Base-by-base conservation (phyloP, 2,888 invertebrate genomes). In the Calameuta idolon region DNA sequence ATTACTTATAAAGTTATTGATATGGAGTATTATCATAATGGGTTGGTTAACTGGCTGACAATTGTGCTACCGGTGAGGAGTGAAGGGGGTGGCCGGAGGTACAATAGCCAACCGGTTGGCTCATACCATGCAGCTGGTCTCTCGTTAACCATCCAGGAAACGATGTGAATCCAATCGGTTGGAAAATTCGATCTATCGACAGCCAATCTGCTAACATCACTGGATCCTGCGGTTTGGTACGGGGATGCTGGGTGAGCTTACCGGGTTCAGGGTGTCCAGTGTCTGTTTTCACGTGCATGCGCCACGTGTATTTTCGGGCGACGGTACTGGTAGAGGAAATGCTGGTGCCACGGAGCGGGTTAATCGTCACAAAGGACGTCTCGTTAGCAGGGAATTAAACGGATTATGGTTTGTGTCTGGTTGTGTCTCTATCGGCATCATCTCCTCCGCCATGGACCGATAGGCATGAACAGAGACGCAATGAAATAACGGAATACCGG, bases 331-430 rank as follows among this genome's bases (percentile, higher is more conserved):
- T 55, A 55, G 9, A 55, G 55, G 55, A 55, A 55, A 55, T 23
- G 55, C 55, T 55, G 9, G 23, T 55, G 23, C 55, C 69, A 69
- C 40, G 77, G 55, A 81, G 85, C 82, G 79, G 79, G 85, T 85
- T 86, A 86, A 86, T 86, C 86, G 84, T 83, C 83, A 86, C 85
- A 86, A 87, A 87, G 85, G 87, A 85, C 79, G 85, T 87, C 89
- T 89, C 88, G 89, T 89, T 89, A 88, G 86, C 81, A 83, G 81
- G 82, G 86, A 87, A 88, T 89, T 88, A 89, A 89, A 87, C 85
- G 86, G 88, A 89, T 89, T 88, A 88, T 84, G 83, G 83, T 84
- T 82, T 82, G 81, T 78, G 83, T 80, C 80, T 81, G 55, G 23
- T 55, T 55, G 55, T 23, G 55, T 55, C 55, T 55, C 55, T 55